Conservation (phyloP, 2,888 invertebrate genomes). For the Holacanthella duospinosa region DNA sequence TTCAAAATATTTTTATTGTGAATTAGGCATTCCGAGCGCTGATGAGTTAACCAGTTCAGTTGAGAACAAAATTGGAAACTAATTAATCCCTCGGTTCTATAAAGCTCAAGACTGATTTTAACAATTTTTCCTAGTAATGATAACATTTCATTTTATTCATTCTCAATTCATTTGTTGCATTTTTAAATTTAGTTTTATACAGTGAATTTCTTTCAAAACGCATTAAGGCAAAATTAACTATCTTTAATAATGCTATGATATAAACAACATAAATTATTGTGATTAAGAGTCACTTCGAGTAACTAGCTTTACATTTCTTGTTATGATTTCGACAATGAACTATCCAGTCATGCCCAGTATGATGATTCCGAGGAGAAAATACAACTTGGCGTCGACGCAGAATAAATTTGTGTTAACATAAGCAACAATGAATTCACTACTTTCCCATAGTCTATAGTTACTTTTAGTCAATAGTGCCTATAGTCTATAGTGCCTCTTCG, state of each 20-base stretch:
- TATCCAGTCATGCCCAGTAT: slow-evolving; percentile 62
- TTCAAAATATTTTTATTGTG: too few species aligned
- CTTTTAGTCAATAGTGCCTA: too few species aligned
- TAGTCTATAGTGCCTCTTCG: slow-evolving; percentile 82
- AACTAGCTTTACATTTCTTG: too few species aligned
- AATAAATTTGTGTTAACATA: slow-evolving; percentile 68
- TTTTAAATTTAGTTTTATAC: too few species aligned
- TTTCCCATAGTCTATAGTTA: slow-evolving; percentile 85
- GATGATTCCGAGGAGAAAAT: slow-evolving; percentile 56
- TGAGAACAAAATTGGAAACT: slow-evolving; percentile 70
- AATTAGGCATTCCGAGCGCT: slow-evolving; percentile 84
- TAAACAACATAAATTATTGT: too few species aligned
- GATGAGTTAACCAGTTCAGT: slow-evolving; percentile 70
- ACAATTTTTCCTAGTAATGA: slow-evolving; percentile 62
- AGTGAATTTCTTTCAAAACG: too few species aligned
- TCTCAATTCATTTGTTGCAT: too few species aligned
- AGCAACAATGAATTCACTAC: slow-evolving; percentile 75
- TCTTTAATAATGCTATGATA: too few species aligned
- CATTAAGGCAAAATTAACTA: too few species aligned
- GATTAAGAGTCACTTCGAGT: too few species aligned
- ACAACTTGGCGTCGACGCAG: slow-evolving; percentile 61
- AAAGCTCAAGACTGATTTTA: slow-evolving; percentile 87
- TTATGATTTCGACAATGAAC: neutral
- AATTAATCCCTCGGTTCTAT: slow-evolving; percentile 59
- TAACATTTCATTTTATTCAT: too few species aligned